Conservation (phyloP, 2,888 invertebrate genomes). For the Sminthurides aquaticus region DNA sequence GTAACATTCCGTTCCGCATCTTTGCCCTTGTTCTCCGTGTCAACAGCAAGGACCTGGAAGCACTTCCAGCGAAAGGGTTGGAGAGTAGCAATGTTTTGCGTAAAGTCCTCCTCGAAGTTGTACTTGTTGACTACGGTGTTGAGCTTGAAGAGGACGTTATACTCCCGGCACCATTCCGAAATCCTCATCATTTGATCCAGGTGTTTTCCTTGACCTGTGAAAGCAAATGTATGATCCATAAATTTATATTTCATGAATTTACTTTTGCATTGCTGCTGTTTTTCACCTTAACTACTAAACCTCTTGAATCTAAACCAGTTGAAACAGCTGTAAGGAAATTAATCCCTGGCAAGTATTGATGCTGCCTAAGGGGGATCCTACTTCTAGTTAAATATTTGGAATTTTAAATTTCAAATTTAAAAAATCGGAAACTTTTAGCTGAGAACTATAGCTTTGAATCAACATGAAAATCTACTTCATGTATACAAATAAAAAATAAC, state of each 20-base stretch:
- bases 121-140: constrained; percentile 53
- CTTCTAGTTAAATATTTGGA: no score
- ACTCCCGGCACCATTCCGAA: constrained; percentile 48
- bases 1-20: constrained; percentile 50
- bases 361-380: no score
- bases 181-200: constrained; percentile 48
- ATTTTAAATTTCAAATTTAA: no score
- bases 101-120: constrained; percentile 51
- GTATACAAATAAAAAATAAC: no score
- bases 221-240: not conserved
- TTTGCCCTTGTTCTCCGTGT: constrained; percentile 51
- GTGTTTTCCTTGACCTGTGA: constrained; percentile 45
- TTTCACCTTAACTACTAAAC: no score
- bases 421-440: no score
- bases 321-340: no score
- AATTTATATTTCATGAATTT: not conserved
- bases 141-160: constrained; percentile 51
- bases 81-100: constrained; percentile 47
- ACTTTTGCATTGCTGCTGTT: no score
- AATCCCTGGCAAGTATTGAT: no score
- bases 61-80: constrained; percentile 50
- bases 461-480: no score
- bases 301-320: no score
- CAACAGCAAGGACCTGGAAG: constrained; percentile 52
- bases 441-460: no score